Evolutionary conservation across 2,113 vertebrate species (phyloP).

Genomic region (Apteryx owenii): DNA sequence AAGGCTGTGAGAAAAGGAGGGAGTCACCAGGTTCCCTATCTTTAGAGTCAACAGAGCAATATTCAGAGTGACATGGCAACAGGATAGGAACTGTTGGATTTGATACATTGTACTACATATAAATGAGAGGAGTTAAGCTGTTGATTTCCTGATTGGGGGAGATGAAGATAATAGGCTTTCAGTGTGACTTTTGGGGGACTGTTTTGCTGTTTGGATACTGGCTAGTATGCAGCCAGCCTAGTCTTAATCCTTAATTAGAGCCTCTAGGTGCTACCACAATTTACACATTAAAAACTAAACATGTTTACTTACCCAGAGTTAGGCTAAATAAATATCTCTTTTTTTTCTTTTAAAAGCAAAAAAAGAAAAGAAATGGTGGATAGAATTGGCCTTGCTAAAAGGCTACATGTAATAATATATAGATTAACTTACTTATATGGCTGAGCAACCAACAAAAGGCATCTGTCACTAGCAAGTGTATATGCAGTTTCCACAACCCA

Average conservation of each 20-base stretch:
- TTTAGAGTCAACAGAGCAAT: background rate
- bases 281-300: background rate
- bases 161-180: background rate
- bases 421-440: background rate
- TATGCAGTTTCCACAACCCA: background rate
- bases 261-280: background rate
- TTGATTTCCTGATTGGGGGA: background rate
- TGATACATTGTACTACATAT: rapidly evolving
- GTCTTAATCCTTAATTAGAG: background rate
- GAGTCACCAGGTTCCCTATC: background rate
- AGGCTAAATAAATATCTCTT: background rate
- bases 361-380: background rate
- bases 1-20: background rate
- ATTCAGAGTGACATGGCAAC: background rate
- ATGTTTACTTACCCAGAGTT: background rate
- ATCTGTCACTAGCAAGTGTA: background rate
- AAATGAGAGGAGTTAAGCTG: background rate
- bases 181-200: background rate
- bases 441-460: background rate
- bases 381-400: background rate
- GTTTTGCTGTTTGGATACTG: background rate
- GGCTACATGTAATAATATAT: background rate
- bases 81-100: background rate
- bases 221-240: background rate
- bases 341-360: background rate